A percentile compares a stretch with the other conserved stretches of the same genome.
These are phyloP conservation scores for Propithecus deckenii DNA, from an alignment of 2,797 vertebrate genomes.

Conservation along the genomic window DNA sequence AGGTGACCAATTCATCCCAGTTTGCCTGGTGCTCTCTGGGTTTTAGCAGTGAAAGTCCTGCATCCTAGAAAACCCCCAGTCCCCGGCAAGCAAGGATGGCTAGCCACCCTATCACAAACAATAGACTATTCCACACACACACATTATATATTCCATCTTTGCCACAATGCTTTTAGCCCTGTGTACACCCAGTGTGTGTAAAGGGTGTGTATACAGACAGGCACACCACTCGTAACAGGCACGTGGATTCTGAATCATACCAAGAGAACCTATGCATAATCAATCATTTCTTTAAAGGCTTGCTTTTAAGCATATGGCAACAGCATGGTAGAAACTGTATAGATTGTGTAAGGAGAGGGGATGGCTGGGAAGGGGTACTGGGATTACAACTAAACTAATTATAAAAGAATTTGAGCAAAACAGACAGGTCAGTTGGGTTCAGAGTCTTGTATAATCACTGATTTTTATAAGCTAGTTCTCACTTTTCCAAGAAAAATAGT, in stretches of 20 bases:
- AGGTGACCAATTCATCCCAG: background rate
- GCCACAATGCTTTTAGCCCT: background rate
- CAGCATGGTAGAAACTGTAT: background rate
- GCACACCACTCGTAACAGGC: background rate
- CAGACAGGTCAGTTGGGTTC: slow-evolving; percentile 66
- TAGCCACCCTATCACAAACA: background rate
- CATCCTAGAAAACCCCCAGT: background rate
- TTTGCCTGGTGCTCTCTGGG: background rate
- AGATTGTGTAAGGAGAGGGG: background rate
- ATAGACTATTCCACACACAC: background rate
- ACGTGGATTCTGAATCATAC: background rate
- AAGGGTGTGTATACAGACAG: background rate
- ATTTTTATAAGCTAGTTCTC: slow-evolving; percentile 60
- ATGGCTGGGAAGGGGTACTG: background rate
- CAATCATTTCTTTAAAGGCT: background rate
- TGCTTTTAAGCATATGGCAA: background rate
- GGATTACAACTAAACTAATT: background rate
- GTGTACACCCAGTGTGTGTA: no score
- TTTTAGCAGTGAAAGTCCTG: background rate
- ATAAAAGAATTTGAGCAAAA: slow-evolving; percentile 60
- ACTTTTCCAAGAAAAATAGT: slow-evolving; percentile 57
- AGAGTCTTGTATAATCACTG: slow-evolving; percentile 65
- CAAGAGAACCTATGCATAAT: background rate
- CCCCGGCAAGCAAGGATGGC: background rate
- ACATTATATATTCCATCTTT: background rate